Conservation (phyloP, 2,888 invertebrate genomes). For the Andrena bicolor region DNA sequence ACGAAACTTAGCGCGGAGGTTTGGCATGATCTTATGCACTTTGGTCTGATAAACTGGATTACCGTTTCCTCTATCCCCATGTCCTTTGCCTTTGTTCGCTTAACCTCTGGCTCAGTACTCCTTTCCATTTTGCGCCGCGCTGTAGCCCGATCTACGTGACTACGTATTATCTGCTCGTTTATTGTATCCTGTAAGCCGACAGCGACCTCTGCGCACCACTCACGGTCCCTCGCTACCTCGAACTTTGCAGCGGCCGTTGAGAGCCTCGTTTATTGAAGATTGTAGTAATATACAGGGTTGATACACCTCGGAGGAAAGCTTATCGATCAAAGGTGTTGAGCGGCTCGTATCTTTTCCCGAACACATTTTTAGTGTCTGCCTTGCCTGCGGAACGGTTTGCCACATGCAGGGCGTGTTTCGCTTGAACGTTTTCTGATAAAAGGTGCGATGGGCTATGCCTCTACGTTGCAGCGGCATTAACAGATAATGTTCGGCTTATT, state of each 20-base stretch:
- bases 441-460: background rate
- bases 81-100: conserved; percentile 37
- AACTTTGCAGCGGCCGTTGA: conserved; percentile 54
- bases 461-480: background rate
- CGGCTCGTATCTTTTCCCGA: conserved; percentile 16
- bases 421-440: conserved; percentile 6
- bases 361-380: conserved; percentile 19
- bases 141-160: conserved; percentile 6
- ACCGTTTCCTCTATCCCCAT: conserved; percentile 57
- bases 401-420: too few relatives aligned
- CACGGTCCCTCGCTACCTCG: conserved; percentile 17
- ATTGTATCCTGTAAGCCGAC: conserved; percentile 52
- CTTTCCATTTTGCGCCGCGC: conserved; percentile 24
- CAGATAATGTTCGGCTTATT: background rate
- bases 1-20: conserved; percentile 72
- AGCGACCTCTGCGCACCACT: conserved; percentile 21
- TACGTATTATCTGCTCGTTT: conserved; percentile 61
- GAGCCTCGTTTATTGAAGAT: conserved; percentile 56
- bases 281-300: conserved; percentile 20
- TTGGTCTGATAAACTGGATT: conserved; percentile 79
- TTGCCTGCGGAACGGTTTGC: background rate
- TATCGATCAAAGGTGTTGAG: conserved; percentile 36
- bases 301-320: conserved; percentile 13
- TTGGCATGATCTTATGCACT: conserved; percentile 81
- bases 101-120: conserved; percentile 15